Evolutionary conservation across 2,888 invertebrate species (phyloP), one percentile per base, ranked within the genome.

Genomic region (Euplagia quadripunctaria): DNA sequence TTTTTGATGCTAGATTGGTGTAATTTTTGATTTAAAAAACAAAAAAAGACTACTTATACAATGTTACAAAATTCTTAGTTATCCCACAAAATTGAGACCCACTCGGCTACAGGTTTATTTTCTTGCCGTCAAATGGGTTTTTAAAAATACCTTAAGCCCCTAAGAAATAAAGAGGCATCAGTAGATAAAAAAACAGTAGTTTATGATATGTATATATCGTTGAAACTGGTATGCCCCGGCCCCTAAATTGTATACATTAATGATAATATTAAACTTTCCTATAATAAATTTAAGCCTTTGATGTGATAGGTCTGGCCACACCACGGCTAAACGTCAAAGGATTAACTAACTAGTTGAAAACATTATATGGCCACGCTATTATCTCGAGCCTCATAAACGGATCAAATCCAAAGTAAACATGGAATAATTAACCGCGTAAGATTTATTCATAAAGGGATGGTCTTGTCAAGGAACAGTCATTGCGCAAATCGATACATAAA

Each of bases 301-400:
- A 51, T 51, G n/a, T 70, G 51, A 63, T 49, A 46, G 41, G 49
- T 46, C 49, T n/a, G 51, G 17, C 55, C 43, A 17, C 64, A 51
- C 12, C 20, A 12, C 51, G 41, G 63, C 42, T 64, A 70, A 64
- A 70, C 70, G 63, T 70, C 70, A 70, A 51, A 70, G 70, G 63
- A 63, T 70, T 70, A 70, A 51, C 63, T n/a, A 70, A 70, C 63
- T 64, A 70, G 63, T 64, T 70, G 49, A n/a, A 69, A 70, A 70
- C 66, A 66, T 49, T 16, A 9, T 31, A 49, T 31, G 49, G 49
- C 49, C 61, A 31, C 31, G 66, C 49, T 31, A 31, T 66, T 66
- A 66, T 66, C 49, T 51, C 31, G 8, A 51, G 49, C 49, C 31
- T 31, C 66, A 51, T 51, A 31, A 66, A 66, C 49, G 66, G 66